phyloP scores from a whole-genome alignment of 2,113 vertebrate genomes.

The Brachyhypopomus gauderio region DNA sequence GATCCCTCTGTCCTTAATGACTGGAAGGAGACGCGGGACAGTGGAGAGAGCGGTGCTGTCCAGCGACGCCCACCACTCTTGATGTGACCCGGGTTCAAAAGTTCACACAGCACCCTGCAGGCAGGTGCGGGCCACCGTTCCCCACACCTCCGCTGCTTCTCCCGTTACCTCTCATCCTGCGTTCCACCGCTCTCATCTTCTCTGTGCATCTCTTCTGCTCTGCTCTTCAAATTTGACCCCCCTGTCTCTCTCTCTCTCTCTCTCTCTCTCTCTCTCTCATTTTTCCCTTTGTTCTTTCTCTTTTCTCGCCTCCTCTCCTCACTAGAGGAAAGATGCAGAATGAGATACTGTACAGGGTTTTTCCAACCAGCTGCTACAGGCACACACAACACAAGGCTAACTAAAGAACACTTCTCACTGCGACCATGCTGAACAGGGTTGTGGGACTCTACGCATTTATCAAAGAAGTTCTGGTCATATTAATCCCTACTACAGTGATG shows the following conservation, averaged over 20 bases:
- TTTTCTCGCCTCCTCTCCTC: neutral
- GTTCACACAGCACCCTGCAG: slow-evolving; percentile 89
- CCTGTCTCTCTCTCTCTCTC: slow-evolving; percentile 31
- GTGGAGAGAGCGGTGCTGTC: slow-evolving; percentile 70
- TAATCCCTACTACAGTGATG: neutral
- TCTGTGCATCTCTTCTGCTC: neutral
- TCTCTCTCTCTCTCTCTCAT: neutral
- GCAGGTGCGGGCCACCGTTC: slow-evolving; percentile 63
- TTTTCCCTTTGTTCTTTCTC: slow-evolving; percentile 17
- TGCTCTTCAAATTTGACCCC: slow-evolving; percentile 54
- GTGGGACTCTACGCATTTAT: neutral
- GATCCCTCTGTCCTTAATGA: slow-evolving; percentile 69
- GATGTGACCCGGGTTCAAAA: slow-evolving; percentile 91
- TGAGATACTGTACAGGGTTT: neutral
- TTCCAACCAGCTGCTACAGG: no score
- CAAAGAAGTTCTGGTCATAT: neutral
- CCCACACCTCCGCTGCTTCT: slow-evolving; percentile 65
- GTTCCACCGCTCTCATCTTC: slow-evolving; percentile 18
- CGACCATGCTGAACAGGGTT: no score
- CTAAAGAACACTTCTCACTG: no score
- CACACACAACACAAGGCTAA: no score
- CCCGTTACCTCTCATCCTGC: slow-evolving; percentile 9
- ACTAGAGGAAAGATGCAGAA: neutral
- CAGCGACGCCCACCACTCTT: slow-evolving; percentile 68
- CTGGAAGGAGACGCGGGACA: slow-evolving; percentile 72